These are phyloP conservation scores for Tarsius wallacei DNA, from an alignment of 2,797 vertebrate genomes.

Conservation along the genomic window DNA sequence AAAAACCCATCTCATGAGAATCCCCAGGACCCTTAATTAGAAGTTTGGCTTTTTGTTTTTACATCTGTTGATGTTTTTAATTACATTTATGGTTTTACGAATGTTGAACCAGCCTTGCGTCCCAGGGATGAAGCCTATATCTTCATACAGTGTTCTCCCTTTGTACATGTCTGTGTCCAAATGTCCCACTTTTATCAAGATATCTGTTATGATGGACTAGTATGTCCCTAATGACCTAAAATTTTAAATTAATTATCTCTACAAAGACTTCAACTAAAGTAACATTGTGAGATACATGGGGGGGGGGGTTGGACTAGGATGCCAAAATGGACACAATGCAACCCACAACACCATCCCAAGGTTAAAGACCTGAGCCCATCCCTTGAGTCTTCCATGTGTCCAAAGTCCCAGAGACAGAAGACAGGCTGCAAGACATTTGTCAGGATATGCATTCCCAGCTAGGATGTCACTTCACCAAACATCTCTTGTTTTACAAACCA, in stretches of 20 bases:
- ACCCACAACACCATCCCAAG: not conserved
- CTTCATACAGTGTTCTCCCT: not conserved
- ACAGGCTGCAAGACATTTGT: not conserved
- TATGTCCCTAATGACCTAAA: not conserved
- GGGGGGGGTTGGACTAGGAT: not conserved
- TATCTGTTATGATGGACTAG: not conserved
- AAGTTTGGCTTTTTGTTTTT: no score
- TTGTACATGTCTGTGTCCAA: not conserved
- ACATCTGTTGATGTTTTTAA: no score
- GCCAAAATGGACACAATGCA: not conserved
- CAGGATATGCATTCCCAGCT: no score
- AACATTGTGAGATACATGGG: not conserved
- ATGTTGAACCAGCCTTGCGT: no score
- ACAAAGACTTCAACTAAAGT: slow-evolving; percentile 13
- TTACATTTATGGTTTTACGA: no score
- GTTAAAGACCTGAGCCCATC: not conserved
- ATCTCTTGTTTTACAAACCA: not conserved
- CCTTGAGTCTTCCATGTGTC: not conserved
- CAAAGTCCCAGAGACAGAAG: not conserved
- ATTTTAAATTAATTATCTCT: slow-evolving; percentile 1
- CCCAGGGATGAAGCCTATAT: no score
- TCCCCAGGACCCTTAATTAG: no score
- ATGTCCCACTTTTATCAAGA: not conserved
- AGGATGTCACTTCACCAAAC: not conserved
- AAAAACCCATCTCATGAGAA: no score